These are phyloP conservation scores for Limnephilus rhombicus DNA, from an alignment of 2,888 invertebrate genomes.

Conservation along the genomic window DNA sequence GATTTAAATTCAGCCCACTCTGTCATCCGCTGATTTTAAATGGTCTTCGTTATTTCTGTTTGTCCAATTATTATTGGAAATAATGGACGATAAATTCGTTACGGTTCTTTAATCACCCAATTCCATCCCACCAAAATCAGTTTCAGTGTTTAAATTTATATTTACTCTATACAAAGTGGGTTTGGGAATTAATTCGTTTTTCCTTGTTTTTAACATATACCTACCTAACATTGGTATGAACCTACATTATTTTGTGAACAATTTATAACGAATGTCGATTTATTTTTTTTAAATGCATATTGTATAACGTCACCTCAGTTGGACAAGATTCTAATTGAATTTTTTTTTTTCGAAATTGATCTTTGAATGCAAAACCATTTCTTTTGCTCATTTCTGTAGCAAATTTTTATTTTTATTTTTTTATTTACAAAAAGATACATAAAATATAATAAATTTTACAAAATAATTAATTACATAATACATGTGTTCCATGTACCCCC, in stretches of 20 bases:
- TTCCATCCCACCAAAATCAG: neutral
- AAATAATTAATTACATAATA: no score
- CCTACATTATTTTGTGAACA: neutral
- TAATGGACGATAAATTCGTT: neutral
- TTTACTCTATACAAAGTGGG: neutral
- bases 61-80: constrained; percentile 1
- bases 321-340: no score
- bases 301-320: no score
- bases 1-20: neutral
- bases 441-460: no score
- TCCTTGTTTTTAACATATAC: neutral
- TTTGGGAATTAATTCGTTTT: neutral
- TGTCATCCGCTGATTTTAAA: neutral
- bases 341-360: no score
- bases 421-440: no score
- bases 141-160: neutral
- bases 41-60: neutral
- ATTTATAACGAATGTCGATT: neutral
- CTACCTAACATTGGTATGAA: neutral
- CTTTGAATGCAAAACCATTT: no score
- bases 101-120: neutral
- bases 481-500: no score
- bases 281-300: neutral
- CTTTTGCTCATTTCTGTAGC: no score
- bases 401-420: no score